Conservation (phyloP, 23 tunicate genomes). For the Botrylloides violaceus region DNA sequence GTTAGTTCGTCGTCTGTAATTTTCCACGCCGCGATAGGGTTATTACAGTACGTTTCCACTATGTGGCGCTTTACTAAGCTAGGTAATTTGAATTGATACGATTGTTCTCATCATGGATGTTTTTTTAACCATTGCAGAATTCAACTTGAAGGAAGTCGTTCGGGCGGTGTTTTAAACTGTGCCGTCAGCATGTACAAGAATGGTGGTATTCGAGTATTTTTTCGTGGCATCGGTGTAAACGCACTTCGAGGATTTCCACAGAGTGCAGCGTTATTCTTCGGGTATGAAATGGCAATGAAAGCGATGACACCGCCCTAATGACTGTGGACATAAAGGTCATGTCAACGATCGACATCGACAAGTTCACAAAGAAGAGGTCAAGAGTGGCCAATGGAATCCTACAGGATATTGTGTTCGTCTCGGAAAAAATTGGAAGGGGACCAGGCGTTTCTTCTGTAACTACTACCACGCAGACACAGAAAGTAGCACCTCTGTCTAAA, state of each 20-base stretch:
- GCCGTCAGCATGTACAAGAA: slow-evolving; percentile 18
- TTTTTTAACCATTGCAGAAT: slow-evolving; percentile 28
- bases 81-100: too few relatives aligned
- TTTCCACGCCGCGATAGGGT: background rate
- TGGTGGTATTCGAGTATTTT: slow-evolving; percentile 37
- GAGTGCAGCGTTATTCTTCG: slow-evolving; percentile 76
- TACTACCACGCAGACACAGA: too few relatives aligned
- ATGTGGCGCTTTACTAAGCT: background rate
- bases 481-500: too few relatives aligned
- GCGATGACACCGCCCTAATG: slow-evolving; percentile 14
- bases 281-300: slow-evolving; percentile 65
- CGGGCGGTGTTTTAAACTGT: slow-evolving; percentile 46
- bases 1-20: too few relatives aligned
- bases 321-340: too few relatives aligned
- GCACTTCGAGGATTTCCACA: slow-evolving; percentile 95
- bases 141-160: slow-evolving; percentile 41
- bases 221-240: slow-evolving; percentile 79
- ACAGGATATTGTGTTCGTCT: too few relatives aligned
- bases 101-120: background rate
- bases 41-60: background rate
- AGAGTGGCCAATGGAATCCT: too few relatives aligned
- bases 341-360: too few relatives aligned
- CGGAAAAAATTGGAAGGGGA: too few relatives aligned
- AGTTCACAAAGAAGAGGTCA: too few relatives aligned
- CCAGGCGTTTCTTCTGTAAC: too few relatives aligned